Conservation (phyloP, 2,797 vertebrate species). For the Eremophila alpestris region DNA sequence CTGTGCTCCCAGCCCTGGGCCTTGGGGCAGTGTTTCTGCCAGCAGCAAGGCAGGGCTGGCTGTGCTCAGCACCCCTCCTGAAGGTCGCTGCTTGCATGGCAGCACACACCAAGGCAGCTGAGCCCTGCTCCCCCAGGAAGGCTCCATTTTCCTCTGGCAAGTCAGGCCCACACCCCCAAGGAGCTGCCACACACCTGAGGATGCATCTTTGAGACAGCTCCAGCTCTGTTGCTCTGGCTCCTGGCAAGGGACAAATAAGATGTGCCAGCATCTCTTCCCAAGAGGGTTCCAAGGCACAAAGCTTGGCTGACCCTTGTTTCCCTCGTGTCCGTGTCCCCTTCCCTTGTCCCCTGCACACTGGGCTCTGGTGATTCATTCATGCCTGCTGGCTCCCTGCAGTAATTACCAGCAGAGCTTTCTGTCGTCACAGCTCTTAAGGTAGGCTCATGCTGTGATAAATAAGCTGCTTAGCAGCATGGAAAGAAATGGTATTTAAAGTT, state of each 20-base stretch:
- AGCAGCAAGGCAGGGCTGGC: neutral
- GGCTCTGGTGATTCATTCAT: slow-evolving; percentile 46
- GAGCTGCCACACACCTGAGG: neutral
- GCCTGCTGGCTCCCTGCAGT: slow-evolving; percentile 51
- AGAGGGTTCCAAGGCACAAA: neutral
- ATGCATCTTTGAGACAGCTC: neutral
- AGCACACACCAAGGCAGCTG: neutral
- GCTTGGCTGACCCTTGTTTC: neutral
- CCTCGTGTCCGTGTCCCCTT: neutral
- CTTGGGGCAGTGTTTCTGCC: neutral
- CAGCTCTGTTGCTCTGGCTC: neutral
- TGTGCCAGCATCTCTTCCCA: neutral
- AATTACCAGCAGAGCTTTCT: slow-evolving; percentile 67
- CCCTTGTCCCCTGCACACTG: neutral
- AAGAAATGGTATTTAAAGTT: slow-evolving; percentile 73
- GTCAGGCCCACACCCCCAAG: neutral
- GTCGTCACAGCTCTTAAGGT: slow-evolving; percentile 73
- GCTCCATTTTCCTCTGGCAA: neutral
- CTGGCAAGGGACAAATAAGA: neutral
- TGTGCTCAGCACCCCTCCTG: neutral
- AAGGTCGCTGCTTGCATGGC: neutral
- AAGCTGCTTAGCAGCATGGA: slow-evolving; percentile 77
- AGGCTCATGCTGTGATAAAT: slow-evolving; percentile 75
- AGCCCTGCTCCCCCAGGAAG: neutral
- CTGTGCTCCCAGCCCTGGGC: no score